These are phyloP conservation scores for Tortrix viridana DNA, from an alignment of 2,888 invertebrate genomes.

Conservation along the genomic window DNA sequence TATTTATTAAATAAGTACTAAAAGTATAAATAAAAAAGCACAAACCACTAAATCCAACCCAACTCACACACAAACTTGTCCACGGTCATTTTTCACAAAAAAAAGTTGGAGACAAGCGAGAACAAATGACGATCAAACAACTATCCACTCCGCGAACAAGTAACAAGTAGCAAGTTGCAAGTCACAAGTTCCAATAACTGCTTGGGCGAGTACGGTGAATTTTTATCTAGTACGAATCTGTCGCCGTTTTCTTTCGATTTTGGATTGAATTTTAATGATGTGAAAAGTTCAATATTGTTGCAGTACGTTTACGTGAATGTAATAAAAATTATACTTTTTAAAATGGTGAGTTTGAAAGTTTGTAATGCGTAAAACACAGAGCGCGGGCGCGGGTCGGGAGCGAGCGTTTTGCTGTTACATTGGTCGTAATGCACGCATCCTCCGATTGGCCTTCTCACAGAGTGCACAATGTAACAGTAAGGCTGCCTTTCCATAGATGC, in stretches of 20 bases:
- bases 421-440: too few species aligned
- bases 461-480: too few species aligned
- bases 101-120: conserved; percentile 2
- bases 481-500: too few species aligned
- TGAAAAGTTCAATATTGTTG: background rate
- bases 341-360: too few species aligned
- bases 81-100: conserved; percentile 12
- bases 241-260: background rate
- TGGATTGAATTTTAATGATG: background rate
- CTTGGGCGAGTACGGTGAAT: background rate
- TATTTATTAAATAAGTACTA: background rate
- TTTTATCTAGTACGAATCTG: background rate
- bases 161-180: conserved; percentile 27
- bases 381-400: too few species aligned
- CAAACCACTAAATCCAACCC: conserved; percentile 8
- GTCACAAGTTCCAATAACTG: conserved; percentile 26
- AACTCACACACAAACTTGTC: background rate
- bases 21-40: background rate
- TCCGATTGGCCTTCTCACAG: too few species aligned
- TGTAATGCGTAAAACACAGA: too few species aligned
- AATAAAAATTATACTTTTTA: too few species aligned
- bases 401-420: too few species aligned
- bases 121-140: conserved; percentile 34
- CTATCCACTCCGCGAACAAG: conserved; percentile 21
- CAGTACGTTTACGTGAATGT: too few species aligned